phyloP scores from a whole-genome alignment of 2,113 vertebrate genomes.

The Ancistrus triradiatus region DNA sequence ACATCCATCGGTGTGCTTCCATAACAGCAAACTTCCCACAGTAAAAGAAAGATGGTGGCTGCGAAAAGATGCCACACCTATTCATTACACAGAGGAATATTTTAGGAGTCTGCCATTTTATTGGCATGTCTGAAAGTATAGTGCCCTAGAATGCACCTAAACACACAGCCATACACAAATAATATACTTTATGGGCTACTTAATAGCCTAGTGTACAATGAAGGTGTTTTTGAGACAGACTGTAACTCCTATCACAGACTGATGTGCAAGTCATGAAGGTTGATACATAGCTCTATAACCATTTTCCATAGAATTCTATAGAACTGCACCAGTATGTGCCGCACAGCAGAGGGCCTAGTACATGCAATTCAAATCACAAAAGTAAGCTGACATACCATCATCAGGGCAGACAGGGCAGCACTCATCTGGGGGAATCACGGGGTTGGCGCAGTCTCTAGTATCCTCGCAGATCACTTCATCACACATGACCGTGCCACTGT shows the following conservation, averaged over 20 bases:
- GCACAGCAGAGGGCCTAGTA: no score
- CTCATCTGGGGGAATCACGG: conserved; percentile 72
- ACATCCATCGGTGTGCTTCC: background rate
- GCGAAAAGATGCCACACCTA: background rate
- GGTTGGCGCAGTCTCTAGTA: conserved; percentile 73
- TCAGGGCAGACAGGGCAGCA: conserved; percentile 81
- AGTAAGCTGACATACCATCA: conserved; percentile 57
- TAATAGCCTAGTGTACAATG: background rate
- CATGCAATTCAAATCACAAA: no score
- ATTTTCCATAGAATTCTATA: no score
- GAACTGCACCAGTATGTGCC: no score
- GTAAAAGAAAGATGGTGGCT: background rate
- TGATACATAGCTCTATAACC: no score
- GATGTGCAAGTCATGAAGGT: no score
- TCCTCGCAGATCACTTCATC: conserved; percentile 86
- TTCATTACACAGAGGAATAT: background rate
- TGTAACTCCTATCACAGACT: no score
- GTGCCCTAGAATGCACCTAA: background rate
- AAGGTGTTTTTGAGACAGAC: no score
- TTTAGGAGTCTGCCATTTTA: background rate
- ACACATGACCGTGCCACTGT: conserved; percentile 83
- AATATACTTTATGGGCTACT: background rate
- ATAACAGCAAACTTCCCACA: background rate
- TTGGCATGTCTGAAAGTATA: background rate
- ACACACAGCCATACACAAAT: background rate